phyloP scores from a whole-genome alignment of 2,888 invertebrate genomes.

The Melitaea athalia region DNA sequence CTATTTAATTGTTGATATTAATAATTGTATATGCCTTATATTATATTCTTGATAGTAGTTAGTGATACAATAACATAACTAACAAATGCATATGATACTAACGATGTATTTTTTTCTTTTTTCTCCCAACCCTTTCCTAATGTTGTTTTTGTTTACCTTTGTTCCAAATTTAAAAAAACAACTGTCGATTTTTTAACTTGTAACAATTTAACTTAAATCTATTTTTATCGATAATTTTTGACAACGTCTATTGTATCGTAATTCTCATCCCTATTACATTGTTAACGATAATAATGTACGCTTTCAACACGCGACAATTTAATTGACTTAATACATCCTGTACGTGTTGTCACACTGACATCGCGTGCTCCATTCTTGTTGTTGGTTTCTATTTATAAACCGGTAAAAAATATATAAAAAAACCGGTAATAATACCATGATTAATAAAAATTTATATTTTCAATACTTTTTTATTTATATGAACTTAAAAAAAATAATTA shows the following conservation, averaged over 20 bases:
- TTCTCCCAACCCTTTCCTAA: conserved; percentile 52
- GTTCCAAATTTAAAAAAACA: neutral
- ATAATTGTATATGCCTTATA: no score
- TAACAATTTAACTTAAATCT: neutral
- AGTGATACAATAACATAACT: conserved; percentile 16
- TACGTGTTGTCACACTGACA: conserved; percentile 54
- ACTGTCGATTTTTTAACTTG: neutral
- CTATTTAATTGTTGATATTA: no score
- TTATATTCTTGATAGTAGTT: no score
- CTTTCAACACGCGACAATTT: conserved; percentile 53
- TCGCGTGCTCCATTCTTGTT: conserved; percentile 63
- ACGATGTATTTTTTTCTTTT: conserved; percentile 52
- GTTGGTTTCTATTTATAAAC: conserved; percentile 42
- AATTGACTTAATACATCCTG: conserved; percentile 69
- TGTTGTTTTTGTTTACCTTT: conserved; percentile 52
- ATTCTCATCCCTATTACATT: conserved; percentile 44
- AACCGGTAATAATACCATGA: neutral
- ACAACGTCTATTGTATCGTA: conserved; percentile 11
- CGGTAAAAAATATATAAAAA: conserved; percentile 4
- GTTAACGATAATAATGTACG: conserved; percentile 58
- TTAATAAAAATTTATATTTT: neutral
- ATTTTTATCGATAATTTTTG: neutral
- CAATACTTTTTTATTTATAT: neutral
- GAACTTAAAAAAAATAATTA: neutral
- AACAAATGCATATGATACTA: conserved; percentile 53